Conservation (phyloP, 2,888 invertebrate species). For the Caenorhabditis auriculariae region DNA sequence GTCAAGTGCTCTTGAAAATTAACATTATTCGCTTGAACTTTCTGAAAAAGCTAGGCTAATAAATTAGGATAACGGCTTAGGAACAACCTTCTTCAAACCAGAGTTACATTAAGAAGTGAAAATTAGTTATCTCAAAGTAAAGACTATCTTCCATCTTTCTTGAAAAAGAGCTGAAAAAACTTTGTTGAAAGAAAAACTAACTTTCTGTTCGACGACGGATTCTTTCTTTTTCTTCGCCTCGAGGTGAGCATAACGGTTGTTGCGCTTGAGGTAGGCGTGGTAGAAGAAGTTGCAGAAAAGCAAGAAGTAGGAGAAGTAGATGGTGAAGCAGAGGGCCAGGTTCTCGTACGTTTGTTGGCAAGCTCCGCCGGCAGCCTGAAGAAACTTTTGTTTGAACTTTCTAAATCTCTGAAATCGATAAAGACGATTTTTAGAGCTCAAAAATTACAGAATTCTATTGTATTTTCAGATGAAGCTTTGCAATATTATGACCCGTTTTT, state of each 20-base stretch:
- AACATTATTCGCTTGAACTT: no score
- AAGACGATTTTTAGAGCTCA: no score
- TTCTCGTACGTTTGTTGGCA: constrained; percentile 67
- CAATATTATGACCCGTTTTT: not conserved
- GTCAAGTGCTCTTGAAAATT: no score
- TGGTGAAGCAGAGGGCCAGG: constrained; percentile 62
- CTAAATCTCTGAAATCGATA: no score
- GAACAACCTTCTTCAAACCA: no score
- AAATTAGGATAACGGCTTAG: no score
- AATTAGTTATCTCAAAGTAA: not conserved
- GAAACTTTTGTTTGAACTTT: not conserved
- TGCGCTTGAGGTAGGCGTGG: constrained; percentile 58
- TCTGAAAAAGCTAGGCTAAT: no score
- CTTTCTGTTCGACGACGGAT: not conserved
- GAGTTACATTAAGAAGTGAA: no score
- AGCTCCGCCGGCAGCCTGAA: constrained; percentile 49
- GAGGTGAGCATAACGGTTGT: constrained; percentile 44
- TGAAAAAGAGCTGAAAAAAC: no score
- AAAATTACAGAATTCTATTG: constrained; percentile 24
- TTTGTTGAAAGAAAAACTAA: no score
- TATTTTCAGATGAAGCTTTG: not conserved
- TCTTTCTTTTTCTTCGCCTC: constrained; percentile 1
- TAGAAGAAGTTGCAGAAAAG: constrained; percentile 64
- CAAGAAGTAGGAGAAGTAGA: constrained; percentile 64
- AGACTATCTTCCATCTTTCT: not conserved